phyloP scores from a whole-genome alignment of 2,797 vertebrate genomes.

The Malacoctenus gilli region DNA sequence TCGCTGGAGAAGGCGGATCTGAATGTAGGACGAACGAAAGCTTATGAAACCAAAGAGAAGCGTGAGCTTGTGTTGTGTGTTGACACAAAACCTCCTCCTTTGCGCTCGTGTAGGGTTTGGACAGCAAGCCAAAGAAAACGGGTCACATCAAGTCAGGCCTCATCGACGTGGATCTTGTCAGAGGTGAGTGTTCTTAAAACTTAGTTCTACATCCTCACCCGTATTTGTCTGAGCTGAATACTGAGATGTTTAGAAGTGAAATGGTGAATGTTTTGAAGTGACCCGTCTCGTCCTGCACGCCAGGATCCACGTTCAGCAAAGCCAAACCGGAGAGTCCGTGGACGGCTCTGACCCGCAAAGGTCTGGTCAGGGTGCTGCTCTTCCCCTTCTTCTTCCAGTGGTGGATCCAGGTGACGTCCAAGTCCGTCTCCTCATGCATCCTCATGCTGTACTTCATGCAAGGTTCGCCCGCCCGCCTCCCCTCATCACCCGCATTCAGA shows the following conservation, averaged over 20 bases:
- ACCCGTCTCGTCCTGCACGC: not conserved
- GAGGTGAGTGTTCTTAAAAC: conserved; percentile 82
- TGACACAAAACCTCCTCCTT: not conserved
- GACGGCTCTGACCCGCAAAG: conserved; percentile 93
- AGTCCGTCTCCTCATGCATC: conserved; percentile 88
- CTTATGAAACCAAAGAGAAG: not conserved
- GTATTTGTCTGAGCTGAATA: no score
- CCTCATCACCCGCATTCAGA: not conserved
- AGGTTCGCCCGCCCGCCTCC: conserved; percentile 77
- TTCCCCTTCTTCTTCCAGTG: conserved; percentile 95
- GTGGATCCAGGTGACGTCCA: conserved; percentile 98
- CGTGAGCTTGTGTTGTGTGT: not conserved
- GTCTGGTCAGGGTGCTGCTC: conserved; percentile 92
- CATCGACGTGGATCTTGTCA: conserved; percentile 97
- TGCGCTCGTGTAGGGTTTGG: conserved; percentile 84
- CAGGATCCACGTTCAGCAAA: conserved; percentile 98
- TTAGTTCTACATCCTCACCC: no score
- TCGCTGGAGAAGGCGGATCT: conserved; percentile 89
- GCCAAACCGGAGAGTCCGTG: conserved; percentile 96
- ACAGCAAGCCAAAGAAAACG: conserved; percentile 95
- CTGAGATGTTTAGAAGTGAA: no score
- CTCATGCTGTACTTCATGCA: conserved; percentile 93
- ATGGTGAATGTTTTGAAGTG: no score
- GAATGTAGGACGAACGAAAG: conserved; percentile 80
- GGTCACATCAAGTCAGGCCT: conserved; percentile 95